Conservation (phyloP, 2,113 vertebrate species). For the Lichenostomus cassidix region DNA sequence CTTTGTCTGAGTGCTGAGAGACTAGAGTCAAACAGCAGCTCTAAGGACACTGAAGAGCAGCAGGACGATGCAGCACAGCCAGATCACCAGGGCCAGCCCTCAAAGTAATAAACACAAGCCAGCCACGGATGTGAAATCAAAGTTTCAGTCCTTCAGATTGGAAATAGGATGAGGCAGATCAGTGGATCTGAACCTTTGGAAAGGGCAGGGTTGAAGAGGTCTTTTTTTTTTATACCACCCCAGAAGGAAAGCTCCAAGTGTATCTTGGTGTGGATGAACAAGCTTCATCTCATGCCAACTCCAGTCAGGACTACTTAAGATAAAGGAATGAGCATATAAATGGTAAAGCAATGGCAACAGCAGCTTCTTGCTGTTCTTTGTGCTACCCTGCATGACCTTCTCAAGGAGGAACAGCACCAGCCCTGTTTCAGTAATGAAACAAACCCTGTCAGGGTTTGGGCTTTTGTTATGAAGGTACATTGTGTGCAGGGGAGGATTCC, state of each 20-base stretch:
- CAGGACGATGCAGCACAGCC: not conserved
- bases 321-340: not conserved
- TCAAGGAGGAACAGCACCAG: not conserved
- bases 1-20: not conserved
- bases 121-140: not conserved
- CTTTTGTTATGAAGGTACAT: not conserved
- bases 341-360: not conserved
- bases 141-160: not conserved
- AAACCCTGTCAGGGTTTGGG: not conserved
- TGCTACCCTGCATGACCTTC: not conserved
- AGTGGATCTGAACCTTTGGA: not conserved
- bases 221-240: not conserved
- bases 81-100: not conserved
- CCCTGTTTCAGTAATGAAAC: not conserved
- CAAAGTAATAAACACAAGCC: not conserved
- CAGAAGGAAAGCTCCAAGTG: not conserved
- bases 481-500: not conserved
- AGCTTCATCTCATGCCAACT: not conserved
- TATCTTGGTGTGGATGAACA: not conserved
- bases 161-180: not conserved
- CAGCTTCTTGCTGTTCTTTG: not conserved
- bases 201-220: not conserved
- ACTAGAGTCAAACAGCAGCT: not conserved
- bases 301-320: not conserved
- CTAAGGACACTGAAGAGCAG: not conserved